A percentile compares a stretch with the other conserved stretches of the same genome.
These are phyloP conservation scores for Macrosoma leucophasiata DNA, from an alignment of 2,888 invertebrate genomes.

Conservation along the genomic window DNA sequence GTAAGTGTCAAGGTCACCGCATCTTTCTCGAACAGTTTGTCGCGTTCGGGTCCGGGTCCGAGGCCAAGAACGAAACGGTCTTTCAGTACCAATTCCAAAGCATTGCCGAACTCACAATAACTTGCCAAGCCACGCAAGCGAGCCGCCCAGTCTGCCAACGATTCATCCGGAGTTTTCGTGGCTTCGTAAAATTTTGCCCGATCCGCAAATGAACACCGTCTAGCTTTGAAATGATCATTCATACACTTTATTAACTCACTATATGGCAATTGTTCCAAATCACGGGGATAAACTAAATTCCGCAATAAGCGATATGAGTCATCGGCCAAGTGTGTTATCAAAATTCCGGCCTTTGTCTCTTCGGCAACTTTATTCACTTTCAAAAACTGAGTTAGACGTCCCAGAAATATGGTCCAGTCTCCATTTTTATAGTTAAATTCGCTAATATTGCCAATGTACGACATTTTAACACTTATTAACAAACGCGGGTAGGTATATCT, in stretches of 20 bases:
- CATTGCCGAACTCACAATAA: conserved; percentile 18
- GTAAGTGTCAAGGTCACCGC: conserved; percentile 9
- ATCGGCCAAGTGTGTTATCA: conserved; percentile 20
- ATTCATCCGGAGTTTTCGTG: conserved; percentile 11
- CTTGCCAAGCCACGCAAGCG: conserved; percentile 20
- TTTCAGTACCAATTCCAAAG: conserved; percentile 12
- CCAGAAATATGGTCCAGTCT: not conserved
- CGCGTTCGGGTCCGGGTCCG: conserved; percentile 16
- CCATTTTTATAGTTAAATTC: not conserved
- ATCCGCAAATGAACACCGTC: conserved; percentile 22
- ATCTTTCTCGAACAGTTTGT: conserved; percentile 17
- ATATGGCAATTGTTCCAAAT: conserved; percentile 9
- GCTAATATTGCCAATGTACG: too few relatives aligned
- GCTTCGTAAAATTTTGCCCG: conserved; percentile 24
- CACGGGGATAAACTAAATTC: conserved; percentile 15
- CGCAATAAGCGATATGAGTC: conserved; percentile 19
- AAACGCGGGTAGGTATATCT: too few relatives aligned
- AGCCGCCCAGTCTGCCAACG: conserved; percentile 23
- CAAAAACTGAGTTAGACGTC: conserved; percentile 7
- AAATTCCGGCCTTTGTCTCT: conserved; percentile 10
- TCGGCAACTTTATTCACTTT: conserved; percentile 6
- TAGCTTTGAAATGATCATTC: conserved; percentile 21
- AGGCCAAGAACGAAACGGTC: conserved; percentile 22
- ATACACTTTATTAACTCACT: conserved; percentile 6
- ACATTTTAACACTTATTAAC: too few relatives aligned